Evolutionary conservation across 2,888 invertebrate genomes (phyloP).

Genomic region (Brachycybe producta): DNA sequence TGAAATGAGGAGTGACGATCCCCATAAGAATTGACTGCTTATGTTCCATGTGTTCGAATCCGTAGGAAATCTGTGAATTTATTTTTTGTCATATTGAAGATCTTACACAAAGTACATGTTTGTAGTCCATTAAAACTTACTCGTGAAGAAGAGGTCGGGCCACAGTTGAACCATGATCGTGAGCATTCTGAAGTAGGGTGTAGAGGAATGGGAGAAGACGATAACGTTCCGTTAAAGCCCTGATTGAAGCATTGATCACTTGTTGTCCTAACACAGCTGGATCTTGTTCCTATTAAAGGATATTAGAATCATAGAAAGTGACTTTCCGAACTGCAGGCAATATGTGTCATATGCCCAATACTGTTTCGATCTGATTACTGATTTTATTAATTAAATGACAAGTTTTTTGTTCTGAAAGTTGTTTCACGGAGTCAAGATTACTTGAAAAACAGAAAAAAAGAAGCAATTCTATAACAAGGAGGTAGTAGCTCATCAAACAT

Average conservation of each 20-base stretch:
- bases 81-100: too few species aligned
- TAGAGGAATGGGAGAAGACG: conserved; percentile 38
- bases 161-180: conserved; percentile 32
- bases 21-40: conserved; percentile 33
- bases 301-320: not conserved
- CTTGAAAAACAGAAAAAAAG: not conserved
- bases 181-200: conserved; percentile 34
- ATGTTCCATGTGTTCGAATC: conserved; percentile 27
- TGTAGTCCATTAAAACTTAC: conserved; percentile 22
- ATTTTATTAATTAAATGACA: not conserved
- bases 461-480: too few species aligned
- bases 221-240: conserved; percentile 29
- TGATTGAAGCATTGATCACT: conserved; percentile 12
- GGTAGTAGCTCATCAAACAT: too few species aligned
- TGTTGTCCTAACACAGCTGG: conserved; percentile 8
- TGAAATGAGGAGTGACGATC: conserved; percentile 32
- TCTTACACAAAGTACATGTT: not conserved
- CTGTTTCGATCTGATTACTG: not conserved
- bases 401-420: too few species aligned
- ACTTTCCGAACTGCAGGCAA: not conserved
- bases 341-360: not conserved
- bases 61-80: conserved; percentile 25
- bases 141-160: conserved; percentile 33
- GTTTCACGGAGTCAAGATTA: not conserved
- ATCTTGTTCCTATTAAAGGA: conserved; percentile 15